These are phyloP conservation scores for Vanessa atalanta DNA, from an alignment of 1,140 invertebrate genomes.

Conservation along the genomic window DNA sequence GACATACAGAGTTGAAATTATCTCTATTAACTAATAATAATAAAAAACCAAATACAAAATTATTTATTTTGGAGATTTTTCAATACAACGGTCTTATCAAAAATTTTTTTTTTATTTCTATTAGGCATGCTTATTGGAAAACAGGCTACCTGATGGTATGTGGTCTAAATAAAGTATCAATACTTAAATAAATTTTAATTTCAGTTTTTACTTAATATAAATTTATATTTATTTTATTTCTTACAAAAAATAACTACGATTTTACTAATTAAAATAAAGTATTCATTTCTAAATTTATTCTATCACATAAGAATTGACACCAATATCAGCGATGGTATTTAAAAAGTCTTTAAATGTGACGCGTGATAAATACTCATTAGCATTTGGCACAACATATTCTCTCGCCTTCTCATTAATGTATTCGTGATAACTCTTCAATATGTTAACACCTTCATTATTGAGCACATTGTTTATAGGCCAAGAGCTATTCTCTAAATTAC, in stretches of 20 bases:
- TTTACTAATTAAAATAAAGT: constrained; percentile 7
- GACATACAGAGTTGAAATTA: no score
- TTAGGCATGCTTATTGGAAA: no score
- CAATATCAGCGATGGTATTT: constrained; percentile 26
- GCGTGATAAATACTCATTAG: constrained; percentile 37
- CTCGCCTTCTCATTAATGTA: constrained; percentile 33
- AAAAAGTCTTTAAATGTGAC: constrained; percentile 39
- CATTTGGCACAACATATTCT: constrained; percentile 35
- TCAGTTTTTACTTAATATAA: no score
- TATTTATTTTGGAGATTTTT: no score
- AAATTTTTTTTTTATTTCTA: no score
- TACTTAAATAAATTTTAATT: no score
- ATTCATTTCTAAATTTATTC: constrained; percentile 10
- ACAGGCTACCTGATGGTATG: no score
- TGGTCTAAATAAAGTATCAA: no score
- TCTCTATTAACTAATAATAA: no score
- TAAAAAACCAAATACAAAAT: no score
- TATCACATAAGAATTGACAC: constrained; percentile 17
- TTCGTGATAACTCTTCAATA: constrained; percentile 43
- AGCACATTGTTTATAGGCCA: constrained; percentile 49
- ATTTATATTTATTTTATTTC: no score
- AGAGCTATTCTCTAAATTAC: constrained; percentile 49
- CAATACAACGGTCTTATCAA: no score
- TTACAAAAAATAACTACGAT: background rate
- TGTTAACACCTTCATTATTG: constrained; percentile 43